Evolutionary conservation across 2,113 vertebrate genomes (phyloP), one percentile per base, ranked within the genome.

Genomic region (Microcebus tavaratra): DNA sequence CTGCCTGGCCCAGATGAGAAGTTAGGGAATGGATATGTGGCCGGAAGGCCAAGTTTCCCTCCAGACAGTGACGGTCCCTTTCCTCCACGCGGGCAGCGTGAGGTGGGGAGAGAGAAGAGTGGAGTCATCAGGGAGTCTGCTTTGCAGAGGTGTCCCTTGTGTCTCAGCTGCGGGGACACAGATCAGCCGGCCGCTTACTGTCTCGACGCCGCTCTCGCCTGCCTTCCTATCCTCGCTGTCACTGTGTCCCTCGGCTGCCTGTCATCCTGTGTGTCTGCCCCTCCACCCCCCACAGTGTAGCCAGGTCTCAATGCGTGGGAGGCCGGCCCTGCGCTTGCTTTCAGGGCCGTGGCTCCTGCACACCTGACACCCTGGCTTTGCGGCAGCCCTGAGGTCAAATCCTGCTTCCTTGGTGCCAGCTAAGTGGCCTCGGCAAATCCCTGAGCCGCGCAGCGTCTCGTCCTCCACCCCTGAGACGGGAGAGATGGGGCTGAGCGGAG

Each of bases 141-240:
- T 25, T 8, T 2, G 31, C 50, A 8, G 10, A 1, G 23, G 20
- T 11, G 14, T 34, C 63, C 48, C 36, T 53, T 20, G 55, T 48
- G 68, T 72, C 55, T 42, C 29, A 59, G 45, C 63, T 1, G 0
- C 13, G 29, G 2, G 17, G 81, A 75, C 0, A 3, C 18, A 57
- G 75, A 10, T 55, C n/a, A 14, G 36, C 55, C 8, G 1, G 36
- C 55, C 10, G 1, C 70, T 84, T 18, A 45, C 50, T 82, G 59
- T 21, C 76, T 15, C 34, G 3, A 0, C 3, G 12, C 9, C 3
- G 0, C 70, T 42, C 36, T 63, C 42, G 14, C 8, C 39, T 34
- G 59, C 63, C 36, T 76, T 53, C 65, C 8, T 5, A 2, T 13
- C 18, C 48, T 0, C 3, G 2, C n/a, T 31, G 36, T n/a, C 0